A percentile compares a stretch with the other conserved stretches of the same genome.
These are phyloP conservation scores for Brachirus orientalis DNA, from an alignment of 2,113 vertebrate species.

Conservation along the genomic window DNA sequence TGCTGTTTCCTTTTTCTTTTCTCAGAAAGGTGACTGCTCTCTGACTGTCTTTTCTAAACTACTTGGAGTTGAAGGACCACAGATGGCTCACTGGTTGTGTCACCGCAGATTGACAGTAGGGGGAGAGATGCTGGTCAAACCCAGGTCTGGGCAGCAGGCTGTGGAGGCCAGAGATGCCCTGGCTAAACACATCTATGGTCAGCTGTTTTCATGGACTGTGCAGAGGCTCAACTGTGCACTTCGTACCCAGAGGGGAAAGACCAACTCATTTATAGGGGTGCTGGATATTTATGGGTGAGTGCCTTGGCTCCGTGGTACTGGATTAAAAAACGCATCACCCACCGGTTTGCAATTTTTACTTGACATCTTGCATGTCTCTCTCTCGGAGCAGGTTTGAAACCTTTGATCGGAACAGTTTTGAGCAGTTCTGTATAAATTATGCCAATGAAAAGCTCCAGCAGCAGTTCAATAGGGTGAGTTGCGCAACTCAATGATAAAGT, in stretches of 20 bases:
- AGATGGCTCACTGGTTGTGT: conserved; percentile 84
- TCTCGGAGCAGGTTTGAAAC: conserved; percentile 81
- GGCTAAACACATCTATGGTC: conserved; percentile 81
- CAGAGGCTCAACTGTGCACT: conserved; percentile 81
- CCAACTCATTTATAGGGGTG: conserved; percentile 79
- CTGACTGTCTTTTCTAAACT: conserved; percentile 79
- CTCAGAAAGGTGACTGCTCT: conserved; percentile 71
- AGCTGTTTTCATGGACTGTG: conserved; percentile 82
- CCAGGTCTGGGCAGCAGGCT: conserved; percentile 78
- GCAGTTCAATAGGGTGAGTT: conserved; percentile 84
- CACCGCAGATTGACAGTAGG: conserved; percentile 80
- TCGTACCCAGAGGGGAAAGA: conserved; percentile 47
- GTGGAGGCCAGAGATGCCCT: conserved; percentile 76
- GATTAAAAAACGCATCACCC: neutral
- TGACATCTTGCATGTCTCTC: conserved; percentile 19
- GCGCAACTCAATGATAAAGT: too few species aligned
- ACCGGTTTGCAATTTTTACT: neutral
- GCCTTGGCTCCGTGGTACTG: neutral
- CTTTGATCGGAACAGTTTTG: conserved; percentile 86
- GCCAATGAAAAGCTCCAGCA: conserved; percentile 87
- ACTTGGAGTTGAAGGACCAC: conserved; percentile 76
- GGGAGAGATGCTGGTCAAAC: conserved; percentile 81
- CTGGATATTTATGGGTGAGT: conserved; percentile 85
- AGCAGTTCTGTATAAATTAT: conserved; percentile 88
- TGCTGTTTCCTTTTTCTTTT: neutral